Percentiles rank a stretch among this genome's conserved stretches.
Evolutionary conservation across 2,113 vertebrate genomes (phyloP).

Genomic region (Pipra filicauda): DNA sequence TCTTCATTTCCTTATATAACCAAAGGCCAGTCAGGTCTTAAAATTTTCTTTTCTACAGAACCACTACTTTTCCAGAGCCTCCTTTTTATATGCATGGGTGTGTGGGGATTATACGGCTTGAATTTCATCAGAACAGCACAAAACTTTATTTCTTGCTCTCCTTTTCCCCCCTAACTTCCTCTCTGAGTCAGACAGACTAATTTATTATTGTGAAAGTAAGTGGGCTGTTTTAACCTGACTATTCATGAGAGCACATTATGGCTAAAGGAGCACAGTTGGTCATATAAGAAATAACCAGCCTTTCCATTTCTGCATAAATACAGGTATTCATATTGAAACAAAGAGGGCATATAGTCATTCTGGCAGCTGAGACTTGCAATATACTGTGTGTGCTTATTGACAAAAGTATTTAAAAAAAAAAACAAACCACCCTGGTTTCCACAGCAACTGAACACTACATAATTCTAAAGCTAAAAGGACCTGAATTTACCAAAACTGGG

Average conservation of each 20-base stretch:
- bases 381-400: conserved; percentile 14
- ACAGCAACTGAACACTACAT: conserved; percentile 24
- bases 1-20: conserved; percentile 50
- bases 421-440: not conserved
- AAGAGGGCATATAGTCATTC: not conserved
- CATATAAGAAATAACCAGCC: conserved; percentile 11
- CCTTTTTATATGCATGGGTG: not conserved
- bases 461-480: conserved; percentile 2
- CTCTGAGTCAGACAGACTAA: conserved; percentile 29
- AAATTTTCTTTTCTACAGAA: conserved; percentile 27
- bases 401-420: conserved; percentile 22
- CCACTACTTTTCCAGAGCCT: not conserved
- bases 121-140: not conserved
- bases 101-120: not conserved
- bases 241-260: not conserved
- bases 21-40: conserved; percentile 24
- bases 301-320: conserved; percentile 27
- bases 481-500: not conserved
- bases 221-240: conserved; percentile 4
- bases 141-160: not conserved
- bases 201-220: conserved; percentile 10
- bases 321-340: not conserved
- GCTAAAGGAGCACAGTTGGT: not conserved
- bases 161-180: not conserved
- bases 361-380: not conserved